Evolutionary conservation across 2,888 invertebrate genomes (phyloP).

Genomic region (Tortricodes alternella): DNA sequence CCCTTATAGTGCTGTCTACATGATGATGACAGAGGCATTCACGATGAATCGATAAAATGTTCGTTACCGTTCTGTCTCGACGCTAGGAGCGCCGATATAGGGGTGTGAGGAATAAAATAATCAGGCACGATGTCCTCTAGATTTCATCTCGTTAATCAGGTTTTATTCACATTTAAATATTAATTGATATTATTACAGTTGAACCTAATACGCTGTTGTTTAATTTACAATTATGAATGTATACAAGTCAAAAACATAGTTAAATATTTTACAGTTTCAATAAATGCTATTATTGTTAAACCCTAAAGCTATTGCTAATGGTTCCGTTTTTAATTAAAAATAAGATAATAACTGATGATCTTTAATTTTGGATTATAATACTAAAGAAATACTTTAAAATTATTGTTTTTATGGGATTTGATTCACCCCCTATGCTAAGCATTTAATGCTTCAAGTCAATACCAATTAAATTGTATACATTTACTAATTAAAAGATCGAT

Average conservation of each 20-base stretch:
- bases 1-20: constrained; percentile 73
- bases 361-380: constrained; percentile 45
- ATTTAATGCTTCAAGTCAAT: constrained; percentile 72
- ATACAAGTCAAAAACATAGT: constrained; percentile 82
- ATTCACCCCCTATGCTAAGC: constrained; percentile 69
- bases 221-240: constrained; percentile 77
- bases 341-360: constrained; percentile 51
- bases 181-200: constrained; percentile 73
- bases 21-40: constrained; percentile 82
- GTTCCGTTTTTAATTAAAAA: constrained; percentile 68
- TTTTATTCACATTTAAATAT: constrained; percentile 81
- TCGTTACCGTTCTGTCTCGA: constrained; percentile 79
- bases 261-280: constrained; percentile 75
- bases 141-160: constrained; percentile 66
- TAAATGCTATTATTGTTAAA: constrained; percentile 78
- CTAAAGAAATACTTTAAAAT: constrained; percentile 49
- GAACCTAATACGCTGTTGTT: constrained; percentile 74
- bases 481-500: constrained; percentile 68
- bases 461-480: constrained; percentile 75
- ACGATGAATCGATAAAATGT: constrained; percentile 80
- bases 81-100: constrained; percentile 74
- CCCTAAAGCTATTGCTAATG: constrained; percentile 78
- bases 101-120: constrained; percentile 70
- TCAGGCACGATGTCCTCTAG: constrained; percentile 66
- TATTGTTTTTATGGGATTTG: constrained; percentile 53